Conservation (phyloP, 2,888 invertebrate genomes). For the Azorinus chamasolen region DNA sequence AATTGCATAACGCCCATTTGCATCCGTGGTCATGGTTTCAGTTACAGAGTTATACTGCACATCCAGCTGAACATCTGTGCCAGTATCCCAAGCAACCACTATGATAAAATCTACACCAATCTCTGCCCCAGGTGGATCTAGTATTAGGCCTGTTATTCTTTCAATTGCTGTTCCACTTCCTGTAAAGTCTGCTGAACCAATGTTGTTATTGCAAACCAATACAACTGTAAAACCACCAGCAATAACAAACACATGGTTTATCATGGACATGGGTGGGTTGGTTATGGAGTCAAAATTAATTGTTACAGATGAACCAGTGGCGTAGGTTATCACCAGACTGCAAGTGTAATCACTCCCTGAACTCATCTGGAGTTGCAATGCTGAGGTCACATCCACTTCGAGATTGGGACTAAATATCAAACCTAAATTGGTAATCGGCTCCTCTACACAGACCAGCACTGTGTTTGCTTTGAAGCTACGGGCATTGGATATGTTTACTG, state of each 20-base stretch:
- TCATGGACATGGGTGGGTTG: constrained; percentile 26
- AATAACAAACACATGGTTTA: constrained; percentile 60
- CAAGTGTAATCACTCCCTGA: constrained; percentile 80
- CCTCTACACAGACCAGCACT: constrained; percentile 73
- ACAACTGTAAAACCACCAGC: constrained; percentile 59
- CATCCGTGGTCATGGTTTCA: constrained; percentile 37
- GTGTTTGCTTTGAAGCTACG: constrained; percentile 73
- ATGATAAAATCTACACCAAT: constrained; percentile 53
- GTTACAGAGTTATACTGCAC: constrained; percentile 59
- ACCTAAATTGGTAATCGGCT: constrained; percentile 65
- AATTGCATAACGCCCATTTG: neutral
- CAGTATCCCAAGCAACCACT: constrained; percentile 61
- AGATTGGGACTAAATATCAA: constrained; percentile 31
- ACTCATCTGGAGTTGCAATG: constrained; percentile 63
- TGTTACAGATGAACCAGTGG: constrained; percentile 50
- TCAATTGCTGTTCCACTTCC: constrained; percentile 67
- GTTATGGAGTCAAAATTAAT: constrained; percentile 23
- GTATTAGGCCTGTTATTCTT: constrained; percentile 69
- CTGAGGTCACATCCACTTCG: constrained; percentile 41
- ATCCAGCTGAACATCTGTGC: constrained; percentile 62
- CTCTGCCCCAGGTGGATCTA: constrained; percentile 69
- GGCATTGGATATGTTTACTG: constrained; percentile 73
- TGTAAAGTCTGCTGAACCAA: constrained; percentile 40
- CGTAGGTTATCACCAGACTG: constrained; percentile 58
- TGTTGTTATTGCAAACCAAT: constrained; percentile 71